Evolutionary conservation across 2,888 invertebrate species (phyloP), one percentile per base, ranked within the genome.

Genomic region (Formica aserva): DNA sequence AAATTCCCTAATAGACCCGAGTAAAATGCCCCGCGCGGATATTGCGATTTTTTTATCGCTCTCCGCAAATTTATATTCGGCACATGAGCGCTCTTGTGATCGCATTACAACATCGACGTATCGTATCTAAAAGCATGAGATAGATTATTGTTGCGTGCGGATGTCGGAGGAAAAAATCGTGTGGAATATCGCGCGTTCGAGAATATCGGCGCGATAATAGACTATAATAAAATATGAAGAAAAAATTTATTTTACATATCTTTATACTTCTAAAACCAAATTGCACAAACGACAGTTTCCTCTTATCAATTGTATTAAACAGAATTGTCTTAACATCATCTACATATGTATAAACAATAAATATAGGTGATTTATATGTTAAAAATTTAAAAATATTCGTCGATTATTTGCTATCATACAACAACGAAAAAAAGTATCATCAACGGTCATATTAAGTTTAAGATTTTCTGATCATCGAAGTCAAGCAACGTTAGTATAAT

Each of bases 1-100:
- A 80, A 80, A 80, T 80, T 80, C 78, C 26, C 72, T 80, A 71
- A 80, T 80, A 60, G 72, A 80, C 45, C 62, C 45, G 45, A 45
- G 45, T 41, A 32, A 69, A 69, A 78, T 69, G 45, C 35, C 41
- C 22, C 72, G 60, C 32, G 32, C 45, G 60, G 60, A 60, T 78
- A 66, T 80, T 71, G 35, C 72, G 18, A 71, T 71, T 60, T 48
- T 76, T 80, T 80, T 71, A 80, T 71, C 60, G 32, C 57, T 78
- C 9, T 22, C 69, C 78, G 71, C 41, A 71, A 45, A 80, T 80
- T 80, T 80, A 80, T 80, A 71, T 80, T 80, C 60, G 60, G 13
- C 45, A 26, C 72, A 45, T 26, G 78, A 35, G 55, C 52, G 35
- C 62, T 62, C 41, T 60, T 18, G 38, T 55, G 38, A 66, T 78